Base-by-base conservation (phyloP, 2,113 vertebrate genomes). In the Cervus canadensis region DNA sequence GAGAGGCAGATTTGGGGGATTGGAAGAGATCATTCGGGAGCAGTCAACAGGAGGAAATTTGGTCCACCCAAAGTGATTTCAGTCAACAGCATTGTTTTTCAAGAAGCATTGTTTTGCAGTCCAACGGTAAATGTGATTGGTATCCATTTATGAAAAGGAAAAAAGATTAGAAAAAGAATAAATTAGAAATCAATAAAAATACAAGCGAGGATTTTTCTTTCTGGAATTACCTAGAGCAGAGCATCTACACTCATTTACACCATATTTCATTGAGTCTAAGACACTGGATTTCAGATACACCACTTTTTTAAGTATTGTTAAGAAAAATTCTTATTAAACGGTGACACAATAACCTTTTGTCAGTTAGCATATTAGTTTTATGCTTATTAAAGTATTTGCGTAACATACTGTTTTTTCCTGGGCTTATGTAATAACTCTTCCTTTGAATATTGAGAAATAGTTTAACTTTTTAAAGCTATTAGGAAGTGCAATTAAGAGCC, bases 91-190 rank as follows among this genome's bases (percentile, higher is more conserved):
- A 98, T 99, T 98, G 98, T 98, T 99, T 99, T 99, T 98, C 98
- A 98, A 98, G 99, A 98, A 99, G 99, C 99, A 97, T 99, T 89
- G 99, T 99, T 99, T 99, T 99, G 99, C 97, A 98, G 99, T 99
- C 99, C 99, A 33, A 99, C 92, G 98, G 98, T 99, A 98, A 99
- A 97, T 97, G 97, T 99, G 98, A 99, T 99, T 99, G 99, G 98
- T 98, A 99, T 99, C 99, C 99, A 99, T 99, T 99, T 99, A 98
- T 99, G 98, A 98, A 98, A 99, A 98, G 97, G 95, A 98, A 98
- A 99, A 99, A 98, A 99, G 99, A 99, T 98, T 96, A 98, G 98
- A 98, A 98, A 98, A 98, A 98, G 98, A 98, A 98, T 98, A 98
- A 97, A 98, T 99, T 99, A 99, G 98, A 99, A 99, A 98, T 98